phyloP scores from a whole-genome alignment of 1,140 invertebrate species.

The Drosophila tsacasi region DNA sequence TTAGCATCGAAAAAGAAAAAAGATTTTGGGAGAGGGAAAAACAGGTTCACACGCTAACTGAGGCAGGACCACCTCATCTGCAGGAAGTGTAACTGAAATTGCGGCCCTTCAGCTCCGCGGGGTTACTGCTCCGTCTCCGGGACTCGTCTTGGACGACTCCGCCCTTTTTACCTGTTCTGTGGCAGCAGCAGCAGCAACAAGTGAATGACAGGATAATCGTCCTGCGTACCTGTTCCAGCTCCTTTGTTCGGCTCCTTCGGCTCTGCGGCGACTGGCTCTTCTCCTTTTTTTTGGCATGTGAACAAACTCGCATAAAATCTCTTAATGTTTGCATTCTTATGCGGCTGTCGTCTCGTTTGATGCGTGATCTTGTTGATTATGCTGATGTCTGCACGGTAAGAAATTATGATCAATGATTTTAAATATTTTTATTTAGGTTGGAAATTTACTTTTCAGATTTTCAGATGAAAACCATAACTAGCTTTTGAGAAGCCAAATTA shows the following conservation, averaged over 20 bases:
- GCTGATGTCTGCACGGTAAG: slow-evolving; percentile 51
- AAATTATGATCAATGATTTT: too few relatives aligned
- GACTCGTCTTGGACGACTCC: slow-evolving; percentile 11
- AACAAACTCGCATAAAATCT: slow-evolving; percentile 81
- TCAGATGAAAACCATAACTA: background rate
- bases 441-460: background rate
- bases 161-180: slow-evolving; percentile 68
- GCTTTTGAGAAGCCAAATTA: too few relatives aligned
- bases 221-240: slow-evolving; percentile 72
- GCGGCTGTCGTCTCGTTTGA: slow-evolving; percentile 82
- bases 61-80: slow-evolving; percentile 53
- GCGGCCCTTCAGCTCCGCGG: slow-evolving; percentile 23
- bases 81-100: slow-evolving; percentile 71
- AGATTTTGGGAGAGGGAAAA: slow-evolving; percentile 39
- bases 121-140: slow-evolving; percentile 28
- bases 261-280: slow-evolving; percentile 25
- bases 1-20: slow-evolving; percentile 68
- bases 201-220: slow-evolving; percentile 85
- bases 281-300: slow-evolving; percentile 68
- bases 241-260: slow-evolving; percentile 37
- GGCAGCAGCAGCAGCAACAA: slow-evolving; percentile 66
- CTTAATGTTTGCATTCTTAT: slow-evolving; percentile 84
- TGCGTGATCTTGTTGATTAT: slow-evolving; percentile 84
- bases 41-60: slow-evolving; percentile 80
- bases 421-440: too few relatives aligned